Conservation (phyloP, 2,888 invertebrate species). For the Amitus sp. region DNA sequence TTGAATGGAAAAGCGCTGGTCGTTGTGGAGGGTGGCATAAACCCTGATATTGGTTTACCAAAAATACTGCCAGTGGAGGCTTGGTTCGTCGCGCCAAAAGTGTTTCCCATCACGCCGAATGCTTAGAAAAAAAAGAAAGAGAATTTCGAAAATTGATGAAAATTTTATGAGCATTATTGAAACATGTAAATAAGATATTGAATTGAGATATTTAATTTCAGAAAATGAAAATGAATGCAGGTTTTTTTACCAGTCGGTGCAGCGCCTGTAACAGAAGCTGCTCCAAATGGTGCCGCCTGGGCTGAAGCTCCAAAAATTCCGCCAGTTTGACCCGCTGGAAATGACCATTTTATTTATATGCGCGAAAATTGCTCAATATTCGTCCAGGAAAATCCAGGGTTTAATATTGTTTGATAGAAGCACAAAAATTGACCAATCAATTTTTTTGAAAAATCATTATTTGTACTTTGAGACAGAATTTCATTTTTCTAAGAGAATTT, state of each 20-base stretch:
- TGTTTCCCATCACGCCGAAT: slow-evolving; percentile 68
- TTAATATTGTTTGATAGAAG: too few relatives aligned
- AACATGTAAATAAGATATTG: too few relatives aligned
- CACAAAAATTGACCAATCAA: too few relatives aligned
- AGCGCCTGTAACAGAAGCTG: slow-evolving; percentile 58
- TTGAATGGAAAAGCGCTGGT: slow-evolving; percentile 65
- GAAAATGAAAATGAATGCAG: too few relatives aligned
- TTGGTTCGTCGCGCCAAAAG: slow-evolving; percentile 70
- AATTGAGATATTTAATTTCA: too few relatives aligned
- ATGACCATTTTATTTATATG: slow-evolving; percentile 3
- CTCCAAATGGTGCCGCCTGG: too few relatives aligned
- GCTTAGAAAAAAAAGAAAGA: slow-evolving; percentile 57
- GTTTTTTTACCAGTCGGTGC: slow-evolving; percentile 60
- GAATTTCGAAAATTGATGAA: too few relatives aligned
- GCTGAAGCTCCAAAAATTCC: too few relatives aligned
- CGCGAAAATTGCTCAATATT: neutral
- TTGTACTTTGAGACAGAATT: too few relatives aligned
- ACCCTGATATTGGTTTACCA: slow-evolving; percentile 73
- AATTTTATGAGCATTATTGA: too few relatives aligned
- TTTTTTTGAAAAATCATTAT: too few relatives aligned
- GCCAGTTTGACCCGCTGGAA: slow-evolving; percentile 48
- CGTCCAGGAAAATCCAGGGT: slow-evolving; percentile 7
- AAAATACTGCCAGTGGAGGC: slow-evolving; percentile 72
- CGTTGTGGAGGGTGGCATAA: slow-evolving; percentile 70
- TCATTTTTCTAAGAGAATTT: too few relatives aligned